A percentile compares a stretch with the other conserved stretches of the same genome.
phyloP scores from a whole-genome alignment of 1,140 invertebrate genomes.

The Oryctes rhinoceros region DNA sequence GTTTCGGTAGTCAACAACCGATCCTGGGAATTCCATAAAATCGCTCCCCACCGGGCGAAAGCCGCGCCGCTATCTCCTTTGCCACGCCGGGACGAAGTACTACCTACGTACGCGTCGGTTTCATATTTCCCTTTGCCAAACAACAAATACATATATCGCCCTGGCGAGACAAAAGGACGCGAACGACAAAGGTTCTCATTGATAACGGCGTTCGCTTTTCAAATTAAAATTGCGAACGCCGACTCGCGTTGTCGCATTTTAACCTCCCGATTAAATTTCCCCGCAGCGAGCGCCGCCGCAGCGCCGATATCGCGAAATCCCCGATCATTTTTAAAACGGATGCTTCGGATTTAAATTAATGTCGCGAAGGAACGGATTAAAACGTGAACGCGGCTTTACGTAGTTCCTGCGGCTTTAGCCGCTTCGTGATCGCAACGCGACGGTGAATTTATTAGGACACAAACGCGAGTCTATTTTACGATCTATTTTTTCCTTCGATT shows the following conservation, averaged over 20 bases:
- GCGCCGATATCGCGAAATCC: not conserved
- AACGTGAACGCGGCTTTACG: not conserved
- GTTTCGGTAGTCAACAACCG: not conserved
- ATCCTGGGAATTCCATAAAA: not conserved
- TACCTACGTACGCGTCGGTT: not conserved
- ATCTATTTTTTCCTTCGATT: not conserved
- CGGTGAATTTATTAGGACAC: not conserved
- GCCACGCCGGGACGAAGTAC: not conserved
- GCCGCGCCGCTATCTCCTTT: not conserved
- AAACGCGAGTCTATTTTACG: not conserved
- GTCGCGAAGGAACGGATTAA: not conserved
- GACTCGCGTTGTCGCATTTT: not conserved
- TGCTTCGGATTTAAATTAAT: not conserved
- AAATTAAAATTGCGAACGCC: slow-evolving; percentile 13
- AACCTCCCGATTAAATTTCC: not conserved
- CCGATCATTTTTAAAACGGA: not conserved
- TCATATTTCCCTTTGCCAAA: not conserved
- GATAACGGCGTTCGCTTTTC: not conserved
- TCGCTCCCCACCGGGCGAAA: not conserved
- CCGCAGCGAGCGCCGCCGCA: not conserved
- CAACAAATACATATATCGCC: not conserved
- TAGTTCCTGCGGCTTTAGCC: not conserved
- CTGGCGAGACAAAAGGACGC: not conserved
- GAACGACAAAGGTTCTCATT: not conserved
- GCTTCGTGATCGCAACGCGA: not conserved